Evolutionary conservation across 1,140 invertebrate genomes (phyloP), one percentile per base, ranked within the genome.

Genomic region (Lineus longissimus): DNA sequence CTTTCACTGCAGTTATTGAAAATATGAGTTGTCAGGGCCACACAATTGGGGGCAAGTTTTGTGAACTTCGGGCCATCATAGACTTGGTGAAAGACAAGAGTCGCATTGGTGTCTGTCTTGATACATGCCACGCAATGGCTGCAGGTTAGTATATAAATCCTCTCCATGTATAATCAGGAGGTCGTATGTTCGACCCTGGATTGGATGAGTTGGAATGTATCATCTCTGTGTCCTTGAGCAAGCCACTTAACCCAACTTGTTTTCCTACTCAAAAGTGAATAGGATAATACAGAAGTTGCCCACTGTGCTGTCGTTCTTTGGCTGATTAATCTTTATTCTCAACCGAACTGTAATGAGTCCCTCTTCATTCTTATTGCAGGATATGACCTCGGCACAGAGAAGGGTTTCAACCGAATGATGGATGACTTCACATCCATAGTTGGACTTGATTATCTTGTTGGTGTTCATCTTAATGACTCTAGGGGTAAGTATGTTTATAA

Each of bases 121-220:
- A 86, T 67, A 86, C 85, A 0, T 86, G 85, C 70, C 85, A 86
- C 73, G 83, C 84, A 23, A 84, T 84, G 75, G 85, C 84, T 66
- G 85, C 84, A 61, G 84, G 84, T 85, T 70, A 64, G 55, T 63
- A n/a, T n/a, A n/a, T n/a, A n/a, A n/a, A n/a, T n/a, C n/a, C n/a
- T n/a, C n/a, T n/a, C n/a, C n/a, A n/a, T n/a, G n/a, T n/a, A n/a
- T n/a, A n/a, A n/a, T n/a, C n/a, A n/a, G n/a, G n/a, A n/a, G n/a
- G n/a, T n/a, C n/a, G n/a, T n/a, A n/a, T n/a, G n/a, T n/a, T n/a
- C n/a, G n/a, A n/a, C n/a, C n/a, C n/a, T n/a, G n/a, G n/a, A n/a
- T n/a, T n/a, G n/a, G n/a, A n/a, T n/a, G n/a, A n/a, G n/a, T n/a
- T n/a, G n/a, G n/a, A n/a, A n/a, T n/a, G n/a, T n/a, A n/a, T n/a